Evolutionary conservation across 2,888 invertebrate species (phyloP), one percentile per base, ranked within the genome.

Genomic region (Meiosimyza platycephala): DNA sequence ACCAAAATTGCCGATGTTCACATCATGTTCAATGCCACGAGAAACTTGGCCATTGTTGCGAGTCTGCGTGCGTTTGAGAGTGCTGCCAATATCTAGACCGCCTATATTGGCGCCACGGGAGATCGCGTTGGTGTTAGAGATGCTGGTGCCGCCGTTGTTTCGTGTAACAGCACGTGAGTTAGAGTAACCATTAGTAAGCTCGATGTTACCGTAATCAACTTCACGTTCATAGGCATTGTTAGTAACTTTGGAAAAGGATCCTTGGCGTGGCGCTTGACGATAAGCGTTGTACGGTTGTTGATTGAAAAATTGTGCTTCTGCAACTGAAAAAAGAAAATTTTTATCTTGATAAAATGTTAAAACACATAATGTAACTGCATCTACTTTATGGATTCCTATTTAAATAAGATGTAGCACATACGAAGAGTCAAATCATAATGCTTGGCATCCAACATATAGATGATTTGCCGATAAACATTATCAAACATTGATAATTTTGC

Each of bases 1-100:
- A 0, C 81, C 86, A 0, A 85, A 4, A 0, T 82, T 78, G 3
- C 86, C 86, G 15, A 87, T 66, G 62, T 85, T 82, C 48, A 86
- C 77, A 57, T 84, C 82, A 75, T 86, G 77, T 0, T 79, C 74
- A 11, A 84, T 4, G 4, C 78, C 80, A 6, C 74, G 67, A 0
- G 83, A 80, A 0, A 82, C 78, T 12, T 78, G 79, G 0, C 85
- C 85, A 72, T 85, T 84, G 6, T 81, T 80, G 11, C 80, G 76
- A 5, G 82, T 80, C 59, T 78, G 75, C 1, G 83, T 79, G 13
- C 81, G 80, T 5, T 86, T 85, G 52, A 85, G 18, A 0, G 86
- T 86, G 63, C 83, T 83, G 59, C 85, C 85, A 5, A 86, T 59
- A 47, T 83, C 83, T n/a, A 86, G 74, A 3, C 82, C 80, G 0